Conservation (phyloP, 1,140 invertebrate species). For the Panagrolaimus sp. region DNA sequence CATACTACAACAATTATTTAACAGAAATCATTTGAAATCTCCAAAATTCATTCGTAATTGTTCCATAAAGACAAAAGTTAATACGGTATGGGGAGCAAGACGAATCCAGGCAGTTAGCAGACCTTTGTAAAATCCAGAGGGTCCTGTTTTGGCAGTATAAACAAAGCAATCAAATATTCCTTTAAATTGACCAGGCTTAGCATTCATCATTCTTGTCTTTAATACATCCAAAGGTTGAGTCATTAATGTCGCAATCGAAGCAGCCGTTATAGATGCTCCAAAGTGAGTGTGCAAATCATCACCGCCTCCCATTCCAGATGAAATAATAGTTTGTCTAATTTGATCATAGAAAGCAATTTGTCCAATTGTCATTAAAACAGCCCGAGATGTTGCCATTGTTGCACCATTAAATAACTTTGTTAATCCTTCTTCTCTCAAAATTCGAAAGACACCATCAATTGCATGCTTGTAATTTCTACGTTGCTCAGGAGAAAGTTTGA, state of each 20-base stretch:
- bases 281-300: slow-evolving; percentile 86
- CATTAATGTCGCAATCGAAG: slow-evolving; percentile 84
- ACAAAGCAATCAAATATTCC: slow-evolving; percentile 71
- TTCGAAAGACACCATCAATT: slow-evolving; percentile 81
- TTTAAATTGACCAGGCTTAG: slow-evolving; percentile 80
- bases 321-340: slow-evolving; percentile 74
- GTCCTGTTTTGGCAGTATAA: slow-evolving; percentile 82
- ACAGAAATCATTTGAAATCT: slow-evolving; percentile 33
- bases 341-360: slow-evolving; percentile 86
- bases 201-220: slow-evolving; percentile 95
- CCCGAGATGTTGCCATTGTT: slow-evolving; percentile 80
- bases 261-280: slow-evolving; percentile 77
- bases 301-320: slow-evolving; percentile 70
- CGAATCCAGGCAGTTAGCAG: slow-evolving; percentile 94
- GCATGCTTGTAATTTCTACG: slow-evolving; percentile 97
- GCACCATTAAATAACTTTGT: slow-evolving; percentile 64
- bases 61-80: slow-evolving; percentile 94
- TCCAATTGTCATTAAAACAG: slow-evolving; percentile 90
- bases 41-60: slow-evolving; percentile 68
- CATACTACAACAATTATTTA: too few relatives aligned
- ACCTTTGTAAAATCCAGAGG: slow-evolving; percentile 93
- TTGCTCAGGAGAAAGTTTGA: slow-evolving; percentile 79
- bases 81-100: slow-evolving; percentile 92
- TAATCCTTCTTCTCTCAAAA: slow-evolving; percentile 75
- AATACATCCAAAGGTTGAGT: slow-evolving; percentile 94